phyloP scores from a whole-genome alignment of 2,888 invertebrate genomes.

The Siphlonurus alternatus region DNA sequence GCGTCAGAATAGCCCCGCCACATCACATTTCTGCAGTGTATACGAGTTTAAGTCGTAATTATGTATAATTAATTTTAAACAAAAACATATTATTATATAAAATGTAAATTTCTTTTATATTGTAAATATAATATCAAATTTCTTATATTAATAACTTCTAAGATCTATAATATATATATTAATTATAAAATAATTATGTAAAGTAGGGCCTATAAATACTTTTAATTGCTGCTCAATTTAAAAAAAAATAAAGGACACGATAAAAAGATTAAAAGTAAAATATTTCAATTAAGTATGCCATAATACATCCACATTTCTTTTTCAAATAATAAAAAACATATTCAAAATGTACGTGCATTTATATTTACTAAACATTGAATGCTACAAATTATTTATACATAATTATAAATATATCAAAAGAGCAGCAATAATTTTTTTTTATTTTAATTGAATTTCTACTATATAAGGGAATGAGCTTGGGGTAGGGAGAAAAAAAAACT shows the following conservation, averaged over 20 bases:
- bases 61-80: neutral
- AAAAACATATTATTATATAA: neutral
- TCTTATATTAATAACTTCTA: neutral
- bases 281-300: no score
- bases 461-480: neutral
- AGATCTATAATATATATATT: no score
- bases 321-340: neutral
- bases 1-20: neutral
- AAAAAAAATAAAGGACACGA: no score
- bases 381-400: no score
- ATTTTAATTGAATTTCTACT: neutral
- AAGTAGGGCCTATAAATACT: neutral
- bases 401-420: neutral
- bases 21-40: neutral
- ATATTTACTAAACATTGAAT: no score
- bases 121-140: neutral
- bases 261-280: no score
- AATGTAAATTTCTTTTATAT: neutral
- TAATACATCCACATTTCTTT: no score
- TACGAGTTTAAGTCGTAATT: neutral
- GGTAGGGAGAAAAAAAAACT: neutral
- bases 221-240: neutral
- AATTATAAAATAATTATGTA: neutral
- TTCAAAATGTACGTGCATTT: no score
- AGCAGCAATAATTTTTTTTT: neutral